Evolutionary conservation across 2,797 vertebrate genomes (phyloP).

Genomic region (Megaceryle alcyon): DNA sequence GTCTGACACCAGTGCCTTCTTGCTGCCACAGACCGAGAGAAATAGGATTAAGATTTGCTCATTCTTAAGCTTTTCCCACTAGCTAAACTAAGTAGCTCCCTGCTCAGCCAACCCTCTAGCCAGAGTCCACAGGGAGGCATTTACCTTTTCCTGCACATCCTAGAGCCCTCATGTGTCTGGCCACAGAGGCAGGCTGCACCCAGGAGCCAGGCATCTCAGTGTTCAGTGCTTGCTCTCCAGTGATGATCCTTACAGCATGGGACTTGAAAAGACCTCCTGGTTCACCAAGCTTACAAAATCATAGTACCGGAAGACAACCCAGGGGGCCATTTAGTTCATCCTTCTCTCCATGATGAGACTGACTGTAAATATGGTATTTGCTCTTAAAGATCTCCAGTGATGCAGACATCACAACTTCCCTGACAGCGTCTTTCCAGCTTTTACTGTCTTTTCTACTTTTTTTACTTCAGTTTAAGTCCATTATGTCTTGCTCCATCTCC

Average conservation of each 20-base stretch:
- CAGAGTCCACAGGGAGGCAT: neutral
- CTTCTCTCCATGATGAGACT: neutral
- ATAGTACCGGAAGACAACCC: neutral
- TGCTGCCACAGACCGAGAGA: neutral
- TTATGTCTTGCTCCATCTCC: neutral
- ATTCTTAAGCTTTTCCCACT: neutral
- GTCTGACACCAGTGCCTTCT: neutral
- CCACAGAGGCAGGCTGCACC: neutral
- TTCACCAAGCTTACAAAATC: neutral
- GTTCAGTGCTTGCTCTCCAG: neutral
- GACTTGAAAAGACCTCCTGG: neutral
- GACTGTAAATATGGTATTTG: neutral
- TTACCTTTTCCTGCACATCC: neutral
- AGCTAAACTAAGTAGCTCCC: neutral
- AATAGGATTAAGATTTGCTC: neutral
- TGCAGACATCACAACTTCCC: neutral
- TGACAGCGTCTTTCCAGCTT: neutral
- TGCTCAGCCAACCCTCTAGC: neutral
- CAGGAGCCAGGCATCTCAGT: neutral
- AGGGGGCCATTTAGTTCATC: conserved; percentile 4
- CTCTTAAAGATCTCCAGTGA: neutral
- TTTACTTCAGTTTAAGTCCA: neutral
- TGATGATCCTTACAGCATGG: neutral
- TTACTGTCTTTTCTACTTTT: neutral
- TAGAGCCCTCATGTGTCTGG: neutral